Conservation (phyloP, 2,113 vertebrate genomes). For the Sphaerodactylus townsendi region DNA sequence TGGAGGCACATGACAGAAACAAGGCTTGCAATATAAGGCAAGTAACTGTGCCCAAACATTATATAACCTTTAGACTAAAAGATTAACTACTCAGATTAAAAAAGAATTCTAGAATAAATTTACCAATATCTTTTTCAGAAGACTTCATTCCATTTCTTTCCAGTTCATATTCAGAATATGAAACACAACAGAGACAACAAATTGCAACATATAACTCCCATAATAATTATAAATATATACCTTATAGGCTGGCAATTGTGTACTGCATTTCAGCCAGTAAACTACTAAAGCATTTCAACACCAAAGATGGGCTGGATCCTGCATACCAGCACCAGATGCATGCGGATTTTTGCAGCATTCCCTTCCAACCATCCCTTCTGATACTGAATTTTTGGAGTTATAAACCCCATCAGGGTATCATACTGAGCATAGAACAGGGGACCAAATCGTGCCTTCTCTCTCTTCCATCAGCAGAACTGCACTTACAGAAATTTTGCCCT, state of each 20-base stretch:
- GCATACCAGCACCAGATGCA: too few species aligned
- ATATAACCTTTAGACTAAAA: neutral
- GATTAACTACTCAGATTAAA: too few species aligned
- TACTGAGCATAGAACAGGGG: too few species aligned
- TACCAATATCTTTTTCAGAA: neutral
- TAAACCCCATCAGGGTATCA: too few species aligned
- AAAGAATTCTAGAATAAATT: neutral
- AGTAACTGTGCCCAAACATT: neutral
- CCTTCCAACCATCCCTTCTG: too few species aligned
- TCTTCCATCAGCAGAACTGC: too few species aligned
- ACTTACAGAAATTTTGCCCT: too few species aligned
- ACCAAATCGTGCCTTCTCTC: too few species aligned
- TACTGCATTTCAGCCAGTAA: neutral
- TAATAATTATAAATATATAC: neutral
- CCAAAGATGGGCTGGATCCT: neutral
- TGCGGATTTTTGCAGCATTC: too few species aligned
- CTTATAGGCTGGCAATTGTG: neutral
- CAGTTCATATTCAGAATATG: neutral
- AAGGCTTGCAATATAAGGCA: neutral
- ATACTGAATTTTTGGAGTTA: too few species aligned
- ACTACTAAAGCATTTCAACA: neutral
- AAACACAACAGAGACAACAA: neutral
- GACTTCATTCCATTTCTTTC: too few species aligned
- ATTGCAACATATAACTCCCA: neutral
- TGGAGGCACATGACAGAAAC: neutral